These are phyloP conservation scores for Copsychus sechellarum DNA, from an alignment of 2,113 vertebrate species.

Conservation along the genomic window DNA sequence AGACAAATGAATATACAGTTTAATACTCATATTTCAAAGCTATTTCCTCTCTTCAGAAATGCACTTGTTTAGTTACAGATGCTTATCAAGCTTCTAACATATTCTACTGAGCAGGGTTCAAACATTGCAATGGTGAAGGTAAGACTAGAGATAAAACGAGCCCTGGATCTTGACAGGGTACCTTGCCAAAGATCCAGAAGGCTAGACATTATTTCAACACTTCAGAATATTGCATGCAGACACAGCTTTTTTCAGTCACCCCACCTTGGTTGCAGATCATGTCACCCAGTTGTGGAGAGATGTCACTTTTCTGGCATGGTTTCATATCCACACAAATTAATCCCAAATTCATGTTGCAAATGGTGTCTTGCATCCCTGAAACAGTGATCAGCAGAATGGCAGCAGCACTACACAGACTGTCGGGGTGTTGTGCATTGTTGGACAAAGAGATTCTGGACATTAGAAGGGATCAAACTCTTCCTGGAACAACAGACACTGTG, in stretches of 20 bases:
- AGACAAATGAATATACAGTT: not conserved
- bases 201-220: not conserved
- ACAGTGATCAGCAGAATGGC: not conserved
- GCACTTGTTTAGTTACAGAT: not conserved
- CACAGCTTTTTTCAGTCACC: conserved; percentile 2
- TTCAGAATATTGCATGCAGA: not conserved
- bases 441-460: not conserved
- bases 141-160: not conserved
- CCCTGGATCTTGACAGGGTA: not conserved
- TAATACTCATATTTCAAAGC: not conserved
- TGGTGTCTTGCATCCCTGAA: not conserved
- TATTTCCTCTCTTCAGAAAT: not conserved
- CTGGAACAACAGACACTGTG: not conserved
- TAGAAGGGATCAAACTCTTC: not conserved
- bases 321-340: not conserved
- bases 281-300: not conserved
- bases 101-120: not conserved
- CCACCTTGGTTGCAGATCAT: not conserved
- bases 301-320: not conserved
- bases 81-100: not conserved
- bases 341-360: not conserved
- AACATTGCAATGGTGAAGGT: not conserved
- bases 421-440: not conserved
- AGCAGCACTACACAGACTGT: not conserved
- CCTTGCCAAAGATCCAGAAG: not conserved